Evolutionary conservation across 2,888 invertebrate species (phyloP).

Genomic region (Coleophora deauratella): DNA sequence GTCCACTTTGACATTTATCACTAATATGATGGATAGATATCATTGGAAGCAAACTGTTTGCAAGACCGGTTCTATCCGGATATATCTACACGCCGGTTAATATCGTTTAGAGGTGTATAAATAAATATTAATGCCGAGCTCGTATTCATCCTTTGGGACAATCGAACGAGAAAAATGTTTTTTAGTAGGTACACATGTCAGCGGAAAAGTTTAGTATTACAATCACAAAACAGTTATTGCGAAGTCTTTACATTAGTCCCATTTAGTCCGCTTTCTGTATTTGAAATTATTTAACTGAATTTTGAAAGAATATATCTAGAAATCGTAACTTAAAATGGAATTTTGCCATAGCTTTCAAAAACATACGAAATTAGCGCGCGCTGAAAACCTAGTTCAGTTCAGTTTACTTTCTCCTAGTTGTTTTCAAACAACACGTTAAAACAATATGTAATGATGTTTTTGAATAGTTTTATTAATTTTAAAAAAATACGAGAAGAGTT

Average conservation of each 20-base stretch:
- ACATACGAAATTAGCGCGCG: constrained; percentile 32
- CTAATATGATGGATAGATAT: no score
- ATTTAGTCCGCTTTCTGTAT: no score
- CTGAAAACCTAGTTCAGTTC: no score
- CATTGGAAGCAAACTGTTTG: no score
- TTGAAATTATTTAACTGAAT: constrained; percentile 33
- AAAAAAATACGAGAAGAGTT: no score
- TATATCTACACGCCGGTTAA: no score
- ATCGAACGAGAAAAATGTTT: constrained; percentile 22
- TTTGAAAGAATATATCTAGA: constrained; percentile 22
- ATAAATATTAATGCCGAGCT: neutral
- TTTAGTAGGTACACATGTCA: constrained; percentile 27
- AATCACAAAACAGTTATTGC: constrained; percentile 32
- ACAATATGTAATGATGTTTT: no score
- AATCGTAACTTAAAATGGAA: constrained; percentile 40
- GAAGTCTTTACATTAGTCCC: constrained; percentile 31
- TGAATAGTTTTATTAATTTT: no score
- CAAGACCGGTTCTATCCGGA: no score
- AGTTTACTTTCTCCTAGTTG: constrained; percentile 40
- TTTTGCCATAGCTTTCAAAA: constrained; percentile 43
- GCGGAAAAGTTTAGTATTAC: constrained; percentile 40
- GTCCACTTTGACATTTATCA: no score
- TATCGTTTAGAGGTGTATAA: no score
- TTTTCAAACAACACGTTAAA: constrained; percentile 32
- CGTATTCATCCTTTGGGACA: neutral